Evolutionary conservation across 2,113 vertebrate species (phyloP), one percentile per base, ranked within the genome.

Genomic region (Lycocorax pyrrhopterus): DNA sequence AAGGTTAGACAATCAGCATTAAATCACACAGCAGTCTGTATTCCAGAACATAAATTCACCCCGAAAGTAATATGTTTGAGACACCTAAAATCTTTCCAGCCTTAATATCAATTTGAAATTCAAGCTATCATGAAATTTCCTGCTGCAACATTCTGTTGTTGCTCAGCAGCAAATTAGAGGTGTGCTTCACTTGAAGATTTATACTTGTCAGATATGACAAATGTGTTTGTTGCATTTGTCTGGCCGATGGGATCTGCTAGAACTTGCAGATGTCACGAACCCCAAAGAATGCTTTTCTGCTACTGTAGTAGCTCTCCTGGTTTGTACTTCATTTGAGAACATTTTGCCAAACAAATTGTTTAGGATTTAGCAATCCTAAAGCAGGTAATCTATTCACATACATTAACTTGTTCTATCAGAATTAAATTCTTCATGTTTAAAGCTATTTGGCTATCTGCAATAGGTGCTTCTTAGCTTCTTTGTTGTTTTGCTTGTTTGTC

Each of bases 1-100:
- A 97, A 98, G 97, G 97, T 98, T 98, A 98, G 94, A 96, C 97
- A 97, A 96, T 98, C 97, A 97, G 94, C 88, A 14, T 97, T 98
- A 97, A 98, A 98, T 97, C 97, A 97, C 95, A 88, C 58, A 94
- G 92, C 93, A 95, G 94, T 97, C 96, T 95, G 80, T 69, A 47
- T 90, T 80, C 75, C 47, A 97, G 95, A 96, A 93, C 93, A 97
- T 96, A 97, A 97, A 98, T 97, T 97, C 76, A 81, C 83, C 52
- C 92, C 84, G 89, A 95, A 87, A 95, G 63, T 90, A 93, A 88
- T 87, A 90, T 96, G 82, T 93, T 93, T 93, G 87, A 96, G 94
- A 93, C 75, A 52, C 53, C 56, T 88, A 89, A 94, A 93, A 86
- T 82, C 73, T 93, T 96, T 96, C 88, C 85, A 91, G 89, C 49